Conservation (phyloP, 2,888 invertebrate species). For the Dromius quadrimaculatus region DNA sequence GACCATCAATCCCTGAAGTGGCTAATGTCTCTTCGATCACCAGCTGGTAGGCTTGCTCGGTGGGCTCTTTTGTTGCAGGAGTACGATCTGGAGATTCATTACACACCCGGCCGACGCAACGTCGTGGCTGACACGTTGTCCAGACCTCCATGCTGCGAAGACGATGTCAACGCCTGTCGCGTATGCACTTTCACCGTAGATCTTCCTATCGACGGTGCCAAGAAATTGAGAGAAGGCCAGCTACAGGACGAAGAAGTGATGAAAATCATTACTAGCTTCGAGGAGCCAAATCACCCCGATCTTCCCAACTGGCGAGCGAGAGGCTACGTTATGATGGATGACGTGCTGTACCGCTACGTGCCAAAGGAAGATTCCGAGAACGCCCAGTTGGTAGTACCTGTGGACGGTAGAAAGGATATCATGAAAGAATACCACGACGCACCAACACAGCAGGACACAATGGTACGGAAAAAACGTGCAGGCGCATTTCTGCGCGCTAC, state of each 20-base stretch:
- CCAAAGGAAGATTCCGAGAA: constrained; percentile 51
- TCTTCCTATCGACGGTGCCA: background rate
- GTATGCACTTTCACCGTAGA: background rate
- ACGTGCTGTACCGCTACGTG: constrained; percentile 49
- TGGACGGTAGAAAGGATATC: constrained; percentile 52
- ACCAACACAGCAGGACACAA: constrained; percentile 64
- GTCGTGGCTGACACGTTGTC: too few relatives aligned
- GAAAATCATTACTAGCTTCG: background rate
- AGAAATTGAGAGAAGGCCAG: background rate
- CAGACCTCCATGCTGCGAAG: too few relatives aligned
- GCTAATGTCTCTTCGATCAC: too few relatives aligned
- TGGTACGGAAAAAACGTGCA: constrained; percentile 54
- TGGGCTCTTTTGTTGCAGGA: too few relatives aligned
- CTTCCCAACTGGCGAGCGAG: too few relatives aligned
- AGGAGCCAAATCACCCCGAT: background rate
- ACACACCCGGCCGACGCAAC: too few relatives aligned
- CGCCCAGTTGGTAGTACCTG: constrained; percentile 53
- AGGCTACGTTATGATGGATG: constrained; percentile 42
- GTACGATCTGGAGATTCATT: too few relatives aligned
- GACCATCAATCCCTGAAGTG: too few relatives aligned
- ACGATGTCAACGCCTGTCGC: too few relatives aligned
- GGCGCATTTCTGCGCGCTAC: background rate
- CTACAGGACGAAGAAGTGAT: background rate
- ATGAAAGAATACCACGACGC: constrained; percentile 61
- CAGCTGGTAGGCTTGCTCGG: too few relatives aligned